Evolutionary conservation across 2,888 invertebrate species (phyloP), one percentile per base, ranked within the genome.

Genomic region (Drosophila atripex): DNA sequence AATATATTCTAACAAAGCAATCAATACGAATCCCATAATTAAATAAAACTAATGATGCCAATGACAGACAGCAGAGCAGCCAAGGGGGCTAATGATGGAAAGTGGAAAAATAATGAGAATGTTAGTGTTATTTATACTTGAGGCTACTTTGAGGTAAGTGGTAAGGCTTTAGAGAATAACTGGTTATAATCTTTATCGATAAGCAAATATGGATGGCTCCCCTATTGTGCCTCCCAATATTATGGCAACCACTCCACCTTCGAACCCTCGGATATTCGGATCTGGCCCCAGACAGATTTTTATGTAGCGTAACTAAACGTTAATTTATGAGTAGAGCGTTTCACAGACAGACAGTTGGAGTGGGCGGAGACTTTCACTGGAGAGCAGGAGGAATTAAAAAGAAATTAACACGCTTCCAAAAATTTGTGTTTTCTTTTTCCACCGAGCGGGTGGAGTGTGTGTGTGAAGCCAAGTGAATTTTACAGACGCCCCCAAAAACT

Each of bases 11-110:
- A 87, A 85, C 85, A 87, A 85, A 87, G 86, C 86, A 87, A 85
- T 87, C 85, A 86, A 85, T 85, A 87, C 76, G 70, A 70, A 73
- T 71, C 75, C 60, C 61, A 85, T 85, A 87, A 85, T 87, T 85
- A 85, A 85, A 85, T 85, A 87, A 85, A 85, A 85, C 83, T 87
- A 87, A 85, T 87, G 87, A 87, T 85, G 58, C 80, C 80, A 82
- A 54, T 86, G 87, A 86, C 87, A 85, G 80, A 57, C 55, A 46
- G 59, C 64, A 7, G 35, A 35, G 38, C 51, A 51, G 51, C 68
- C 50, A 52, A 72, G 63, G 71, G 49, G 57, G 63, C 75, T 86
- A 86, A 83, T 86, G 83, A 80, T 80, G 50, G 59, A 52, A 53
- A 53, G 55, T 38, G 53, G 57, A 54, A 64, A 45, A 64, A 43